Percentiles rank a stretch among this genome's conserved stretches.
These are phyloP conservation scores for Penaeus japonicus DNA, from an alignment of 1,140 invertebrate genomes.

Conservation along the genomic window DNA sequence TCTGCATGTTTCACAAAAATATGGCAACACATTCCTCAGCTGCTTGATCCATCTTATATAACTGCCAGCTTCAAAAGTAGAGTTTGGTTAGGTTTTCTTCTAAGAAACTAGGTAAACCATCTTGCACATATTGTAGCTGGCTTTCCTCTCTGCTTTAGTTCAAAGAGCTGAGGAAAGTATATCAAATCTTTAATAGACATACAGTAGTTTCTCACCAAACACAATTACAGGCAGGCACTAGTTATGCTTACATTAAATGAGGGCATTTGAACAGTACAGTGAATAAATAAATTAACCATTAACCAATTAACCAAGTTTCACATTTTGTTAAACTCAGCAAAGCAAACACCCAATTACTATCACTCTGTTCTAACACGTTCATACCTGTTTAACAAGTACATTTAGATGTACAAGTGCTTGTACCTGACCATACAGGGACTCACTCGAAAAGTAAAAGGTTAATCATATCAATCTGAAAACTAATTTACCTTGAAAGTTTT, in stretches of 20 bases:
- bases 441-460: no score
- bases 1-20: slow-evolving; percentile 23
- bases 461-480: no score
- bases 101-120: slow-evolving; percentile 36
- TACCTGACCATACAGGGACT: no score
- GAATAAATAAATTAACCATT: slow-evolving; percentile 22
- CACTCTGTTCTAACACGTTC: background rate
- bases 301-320: background rate
- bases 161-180: slow-evolving; percentile 9
- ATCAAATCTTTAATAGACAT: slow-evolving; percentile 16
- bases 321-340: no score
- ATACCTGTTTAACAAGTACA: no score
- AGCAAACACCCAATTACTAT: background rate
- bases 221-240: slow-evolving; percentile 54
- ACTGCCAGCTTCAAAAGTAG: background rate
- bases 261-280: slow-evolving; percentile 36
- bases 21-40: slow-evolving; percentile 20
- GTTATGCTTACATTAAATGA: slow-evolving; percentile 54
- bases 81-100: slow-evolving; percentile 3
- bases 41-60: background rate
- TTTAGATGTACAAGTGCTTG: no score
- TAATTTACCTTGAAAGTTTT: no score
- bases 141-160: background rate
- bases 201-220: slow-evolving; percentile 37
- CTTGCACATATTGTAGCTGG: slow-evolving; percentile 19